Conservation (phyloP, 2,113 vertebrate species). For the Atherinomorus stipes region DNA sequence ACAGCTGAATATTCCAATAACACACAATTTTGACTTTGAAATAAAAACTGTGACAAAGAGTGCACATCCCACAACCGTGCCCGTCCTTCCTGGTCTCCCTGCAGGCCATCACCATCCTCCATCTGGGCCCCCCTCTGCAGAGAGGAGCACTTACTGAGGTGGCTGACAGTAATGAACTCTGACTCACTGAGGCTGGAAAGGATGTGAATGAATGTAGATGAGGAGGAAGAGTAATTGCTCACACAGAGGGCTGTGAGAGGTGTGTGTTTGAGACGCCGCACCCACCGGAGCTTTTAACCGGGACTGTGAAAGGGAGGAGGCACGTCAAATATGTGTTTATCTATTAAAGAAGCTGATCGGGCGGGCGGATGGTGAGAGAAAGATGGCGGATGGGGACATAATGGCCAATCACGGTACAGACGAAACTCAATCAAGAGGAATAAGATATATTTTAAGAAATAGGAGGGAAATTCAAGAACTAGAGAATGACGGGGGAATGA, state of each 20-base stretch:
- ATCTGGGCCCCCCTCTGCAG: conserved; percentile 23
- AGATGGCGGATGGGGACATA: conserved; percentile 40
- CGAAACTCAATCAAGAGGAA: neutral
- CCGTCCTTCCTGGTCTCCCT: conserved; percentile 5
- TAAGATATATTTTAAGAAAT: neutral
- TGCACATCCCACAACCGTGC: neutral
- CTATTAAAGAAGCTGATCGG: conserved; percentile 24
- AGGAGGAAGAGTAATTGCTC: conserved; percentile 55
- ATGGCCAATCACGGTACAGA: conserved; percentile 17
- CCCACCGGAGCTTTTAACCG: conserved; percentile 31
- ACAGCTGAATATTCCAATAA: neutral
- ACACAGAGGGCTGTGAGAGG: conserved; percentile 30
- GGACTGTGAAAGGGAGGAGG: conserved; percentile 39
- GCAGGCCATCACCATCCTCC: conserved; percentile 1
- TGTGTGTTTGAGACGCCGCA: conserved; percentile 7
- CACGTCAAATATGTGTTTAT: conserved; percentile 51
- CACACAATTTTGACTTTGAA: conserved; percentile 8
- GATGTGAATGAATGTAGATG: conserved; percentile 59
- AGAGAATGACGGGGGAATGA: neutral
- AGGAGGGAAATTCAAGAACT: neutral
- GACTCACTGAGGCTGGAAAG: conserved; percentile 46
- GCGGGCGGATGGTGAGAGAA: conserved; percentile 16
- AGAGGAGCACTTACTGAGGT: conserved; percentile 28
- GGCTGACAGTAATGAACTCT: conserved; percentile 63
- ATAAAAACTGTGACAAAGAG: conserved; percentile 5